These are phyloP conservation scores for Cylindroiulus punctatus DNA, from an alignment of 2,888 invertebrate species.

Conservation along the genomic window DNA sequence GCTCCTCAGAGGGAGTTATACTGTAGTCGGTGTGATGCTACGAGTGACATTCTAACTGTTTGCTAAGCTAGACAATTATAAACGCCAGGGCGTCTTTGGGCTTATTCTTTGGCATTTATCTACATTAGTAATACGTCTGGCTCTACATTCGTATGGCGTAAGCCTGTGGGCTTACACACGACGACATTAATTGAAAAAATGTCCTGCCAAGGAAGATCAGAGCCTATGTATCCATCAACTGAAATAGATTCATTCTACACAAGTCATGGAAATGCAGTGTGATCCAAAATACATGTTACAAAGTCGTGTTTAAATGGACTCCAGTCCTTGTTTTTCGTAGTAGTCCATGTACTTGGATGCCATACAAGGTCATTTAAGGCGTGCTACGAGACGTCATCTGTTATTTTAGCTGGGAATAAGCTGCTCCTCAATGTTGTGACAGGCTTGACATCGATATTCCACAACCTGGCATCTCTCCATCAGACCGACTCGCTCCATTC, in stretches of 20 bases:
- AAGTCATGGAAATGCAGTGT: conserved; percentile 2
- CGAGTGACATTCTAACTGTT: no score
- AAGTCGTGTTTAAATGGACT: not conserved
- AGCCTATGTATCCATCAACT: not conserved
- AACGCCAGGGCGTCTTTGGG: not conserved
- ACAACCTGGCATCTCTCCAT: conserved; percentile 15
- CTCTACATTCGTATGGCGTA: not conserved
- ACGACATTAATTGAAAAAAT: not conserved
- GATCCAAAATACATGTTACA: conserved; percentile 26
- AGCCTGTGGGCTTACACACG: not conserved
- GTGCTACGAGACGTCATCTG: conserved; percentile 3
- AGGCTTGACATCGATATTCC: conserved; percentile 28
- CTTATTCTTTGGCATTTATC: not conserved
- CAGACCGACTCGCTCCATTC: not conserved
- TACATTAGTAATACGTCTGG: not conserved
- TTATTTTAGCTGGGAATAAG: conserved; percentile 23
- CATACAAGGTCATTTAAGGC: not conserved
- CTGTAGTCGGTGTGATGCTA: not conserved
- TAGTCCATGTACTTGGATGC: not conserved
- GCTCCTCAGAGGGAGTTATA: not conserved
- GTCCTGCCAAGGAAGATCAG: not conserved
- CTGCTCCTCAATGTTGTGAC: conserved; percentile 11
- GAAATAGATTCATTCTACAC: not conserved
- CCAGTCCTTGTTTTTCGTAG: not conserved
- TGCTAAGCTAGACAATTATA: conserved; percentile 13